Conservation (phyloP, 2,113 vertebrate genomes). For the Petrocephalus microphthalmus region DNA sequence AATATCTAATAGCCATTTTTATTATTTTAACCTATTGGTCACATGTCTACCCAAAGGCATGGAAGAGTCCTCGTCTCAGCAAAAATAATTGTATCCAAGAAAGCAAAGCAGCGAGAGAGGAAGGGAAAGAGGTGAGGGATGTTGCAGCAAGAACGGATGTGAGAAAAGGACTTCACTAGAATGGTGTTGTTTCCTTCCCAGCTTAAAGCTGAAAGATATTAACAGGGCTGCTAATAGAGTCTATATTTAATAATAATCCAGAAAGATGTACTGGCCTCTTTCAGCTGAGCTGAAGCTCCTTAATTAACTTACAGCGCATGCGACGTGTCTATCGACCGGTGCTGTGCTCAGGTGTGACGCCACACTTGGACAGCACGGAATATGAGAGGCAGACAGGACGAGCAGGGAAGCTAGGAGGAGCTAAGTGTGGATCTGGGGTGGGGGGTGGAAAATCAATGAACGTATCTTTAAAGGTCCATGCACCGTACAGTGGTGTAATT, state of each 20-base stretch:
- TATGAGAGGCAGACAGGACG: conserved; percentile 39
- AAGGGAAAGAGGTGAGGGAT: neutral
- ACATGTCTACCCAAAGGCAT: conserved; percentile 51
- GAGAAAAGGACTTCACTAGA: neutral
- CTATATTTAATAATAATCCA: conserved; percentile 37
- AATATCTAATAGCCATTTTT: conserved; percentile 67
- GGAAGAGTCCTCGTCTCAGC: neutral
- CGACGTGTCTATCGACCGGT: neutral
- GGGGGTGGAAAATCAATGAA: conserved; percentile 25
- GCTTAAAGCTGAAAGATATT: neutral
- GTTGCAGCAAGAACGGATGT: neutral
- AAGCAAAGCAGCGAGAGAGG: neutral
- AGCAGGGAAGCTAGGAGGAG: conserved; percentile 50
- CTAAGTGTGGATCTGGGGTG: conserved; percentile 19
- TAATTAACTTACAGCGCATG: conserved; percentile 38
- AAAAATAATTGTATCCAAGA: neutral
- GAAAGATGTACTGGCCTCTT: conserved; percentile 56
- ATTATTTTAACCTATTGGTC: conserved; percentile 63
- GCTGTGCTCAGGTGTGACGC: conserved; percentile 58
- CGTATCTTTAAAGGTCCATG: conserved; percentile 40
- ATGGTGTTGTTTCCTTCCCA: neutral
- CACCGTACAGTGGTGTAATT: neutral
- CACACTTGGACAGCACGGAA: conserved; percentile 51
- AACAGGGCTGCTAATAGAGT: neutral
- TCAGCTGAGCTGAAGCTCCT: conserved; percentile 59